phyloP scores from a whole-genome alignment of 2,888 invertebrate genomes.

The Trachelus stipa region DNA sequence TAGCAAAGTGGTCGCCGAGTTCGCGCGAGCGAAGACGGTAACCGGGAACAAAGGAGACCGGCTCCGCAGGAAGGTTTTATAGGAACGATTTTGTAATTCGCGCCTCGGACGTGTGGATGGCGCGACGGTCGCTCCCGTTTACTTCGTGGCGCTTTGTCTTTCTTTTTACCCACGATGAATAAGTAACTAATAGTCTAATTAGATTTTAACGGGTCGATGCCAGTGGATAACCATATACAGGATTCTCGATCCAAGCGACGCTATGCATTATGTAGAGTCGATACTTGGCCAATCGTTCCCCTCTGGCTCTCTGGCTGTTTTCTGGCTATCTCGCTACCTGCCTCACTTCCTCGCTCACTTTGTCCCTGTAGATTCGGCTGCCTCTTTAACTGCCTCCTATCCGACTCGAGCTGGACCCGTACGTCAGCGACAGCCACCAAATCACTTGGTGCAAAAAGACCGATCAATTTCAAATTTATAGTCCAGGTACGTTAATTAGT shows the following conservation, averaged over 20 bases:
- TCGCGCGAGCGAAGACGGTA: too few species aligned
- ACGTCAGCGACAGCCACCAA: constrained; percentile 30
- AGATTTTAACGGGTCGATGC: constrained; percentile 22
- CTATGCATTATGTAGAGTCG: constrained; percentile 25
- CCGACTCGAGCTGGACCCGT: constrained; percentile 14
- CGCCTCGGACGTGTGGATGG: constrained; percentile 34
- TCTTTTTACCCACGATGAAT: constrained; percentile 26
- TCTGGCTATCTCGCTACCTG: neutral
- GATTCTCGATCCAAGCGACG: constrained; percentile 7
- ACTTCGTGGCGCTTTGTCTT: constrained; percentile 29
- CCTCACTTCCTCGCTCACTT: too few species aligned
- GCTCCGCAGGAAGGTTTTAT: neutral
- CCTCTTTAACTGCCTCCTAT: too few species aligned
- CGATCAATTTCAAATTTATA: constrained; percentile 58
- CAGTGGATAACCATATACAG: constrained; percentile 20
- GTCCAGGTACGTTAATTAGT: constrained; percentile 41
- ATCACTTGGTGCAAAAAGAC: constrained; percentile 37
- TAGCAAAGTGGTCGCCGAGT: too few species aligned
- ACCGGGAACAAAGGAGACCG: too few species aligned
- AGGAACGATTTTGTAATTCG: constrained; percentile 36
- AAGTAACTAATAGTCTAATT: constrained; percentile 47
- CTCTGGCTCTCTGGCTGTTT: neutral
- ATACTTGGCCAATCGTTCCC: constrained; percentile 12
- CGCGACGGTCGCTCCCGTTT: constrained; percentile 19
- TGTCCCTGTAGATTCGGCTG: too few species aligned